A percentile compares a stretch with the other conserved stretches of the same genome.
Evolutionary conservation across 1,140 invertebrate species (phyloP).

Genomic region (Euschistus heros): DNA sequence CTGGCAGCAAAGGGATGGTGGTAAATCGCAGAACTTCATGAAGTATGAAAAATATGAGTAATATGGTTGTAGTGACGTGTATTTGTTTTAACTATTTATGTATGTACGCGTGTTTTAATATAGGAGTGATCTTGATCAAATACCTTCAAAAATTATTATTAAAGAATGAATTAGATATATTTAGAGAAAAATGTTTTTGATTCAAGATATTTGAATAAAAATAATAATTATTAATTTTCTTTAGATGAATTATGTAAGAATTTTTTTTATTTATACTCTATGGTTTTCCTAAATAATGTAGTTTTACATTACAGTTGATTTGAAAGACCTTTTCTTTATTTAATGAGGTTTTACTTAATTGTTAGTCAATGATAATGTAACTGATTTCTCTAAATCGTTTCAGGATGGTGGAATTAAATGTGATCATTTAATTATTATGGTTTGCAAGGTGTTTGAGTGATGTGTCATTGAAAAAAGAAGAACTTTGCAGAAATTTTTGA

Average conservation of each 20-base stretch:
- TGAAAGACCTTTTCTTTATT: conserved; percentile 1
- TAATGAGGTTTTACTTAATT: not conserved
- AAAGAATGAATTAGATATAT: not conserved
- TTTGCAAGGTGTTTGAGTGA: conserved; percentile 8
- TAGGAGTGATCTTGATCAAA: conserved; percentile 4
- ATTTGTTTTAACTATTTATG: not conserved
- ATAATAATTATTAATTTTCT: not conserved
- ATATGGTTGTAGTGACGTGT: conserved; percentile 3
- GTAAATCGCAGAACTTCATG: conserved; percentile 1
- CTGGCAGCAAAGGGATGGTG: conserved; percentile 7
- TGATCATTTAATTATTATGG: conserved; percentile 1
- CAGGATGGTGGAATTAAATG: not conserved
- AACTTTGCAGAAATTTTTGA: not conserved
- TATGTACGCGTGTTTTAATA: conserved; percentile 14
- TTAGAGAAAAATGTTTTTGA: conserved; percentile 7
- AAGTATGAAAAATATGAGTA: conserved; percentile 19
- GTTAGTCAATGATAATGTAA: conserved; percentile 1
- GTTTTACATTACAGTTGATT: not conserved
- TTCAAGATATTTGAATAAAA: not conserved
- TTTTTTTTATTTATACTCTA: not conserved
- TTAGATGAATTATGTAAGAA: conserved; percentile 1
- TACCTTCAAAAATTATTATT: not conserved
- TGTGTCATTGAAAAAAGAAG: not conserved
- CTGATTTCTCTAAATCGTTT: not conserved
- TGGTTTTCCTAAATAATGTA: not conserved